A percentile compares a stretch with the other conserved stretches of the same genome.
These are phyloP conservation scores for Malurus leucopterus DNA, from an alignment of 2,797 vertebrate species.

Conservation along the genomic window DNA sequence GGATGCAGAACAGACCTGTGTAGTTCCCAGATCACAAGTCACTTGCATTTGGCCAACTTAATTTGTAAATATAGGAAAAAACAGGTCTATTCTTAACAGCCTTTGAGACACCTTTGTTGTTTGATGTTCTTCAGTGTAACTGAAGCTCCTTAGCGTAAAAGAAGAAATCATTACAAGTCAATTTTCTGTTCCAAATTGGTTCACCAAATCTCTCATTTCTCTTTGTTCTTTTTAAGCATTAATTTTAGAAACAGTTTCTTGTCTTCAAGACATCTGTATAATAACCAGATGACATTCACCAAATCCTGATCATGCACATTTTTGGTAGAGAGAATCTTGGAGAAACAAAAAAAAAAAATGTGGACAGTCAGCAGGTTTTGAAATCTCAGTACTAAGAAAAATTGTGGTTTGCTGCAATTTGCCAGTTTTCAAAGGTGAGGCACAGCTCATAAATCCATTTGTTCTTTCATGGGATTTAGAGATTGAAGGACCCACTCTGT, in stretches of 20 bases:
- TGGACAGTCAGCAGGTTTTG: neutral
- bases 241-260: neutral
- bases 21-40: neutral
- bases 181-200: neutral
- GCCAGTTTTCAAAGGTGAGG: neutral
- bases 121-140: neutral
- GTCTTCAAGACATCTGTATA: neutral
- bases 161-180: neutral
- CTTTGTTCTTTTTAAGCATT: neutral
- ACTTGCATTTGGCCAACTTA: neutral
- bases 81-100: neutral
- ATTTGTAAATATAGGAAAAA: neutral
- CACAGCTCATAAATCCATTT: neutral
- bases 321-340: neutral
- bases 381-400: neutral
- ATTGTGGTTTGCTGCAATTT: neutral
- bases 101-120: neutral
- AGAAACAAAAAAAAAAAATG: neutral
- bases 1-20: neutral
- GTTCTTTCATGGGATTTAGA: neutral
- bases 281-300: neutral
- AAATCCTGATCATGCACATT: neutral
- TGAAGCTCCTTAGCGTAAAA: neutral
- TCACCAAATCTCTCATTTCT: neutral
- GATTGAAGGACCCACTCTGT: neutral